A percentile compares a stretch with the other conserved stretches of the same genome.
phyloP scores from a whole-genome alignment of 2,797 vertebrate genomes.

The Scomberomorus guttatus region DNA sequence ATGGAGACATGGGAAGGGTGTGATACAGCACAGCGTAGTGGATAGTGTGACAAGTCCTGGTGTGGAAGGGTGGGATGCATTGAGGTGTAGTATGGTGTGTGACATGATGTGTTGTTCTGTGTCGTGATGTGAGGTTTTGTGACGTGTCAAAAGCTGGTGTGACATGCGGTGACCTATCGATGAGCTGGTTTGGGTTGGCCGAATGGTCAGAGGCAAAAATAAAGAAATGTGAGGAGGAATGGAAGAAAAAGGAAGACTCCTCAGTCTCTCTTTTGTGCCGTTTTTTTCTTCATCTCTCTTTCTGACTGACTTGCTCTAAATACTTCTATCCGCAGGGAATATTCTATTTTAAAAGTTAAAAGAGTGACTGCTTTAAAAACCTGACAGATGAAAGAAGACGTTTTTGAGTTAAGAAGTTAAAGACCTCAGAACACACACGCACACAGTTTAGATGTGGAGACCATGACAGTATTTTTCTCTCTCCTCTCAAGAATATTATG shows the following conservation, averaged over 20 bases:
- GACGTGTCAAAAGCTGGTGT: constrained; percentile 1
- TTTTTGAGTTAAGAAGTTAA: neutral
- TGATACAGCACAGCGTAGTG: too few relatives aligned
- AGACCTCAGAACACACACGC: neutral
- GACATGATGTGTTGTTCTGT: neutral
- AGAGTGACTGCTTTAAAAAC: constrained; percentile 28
- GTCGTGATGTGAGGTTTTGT: neutral
- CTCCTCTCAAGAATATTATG: neutral
- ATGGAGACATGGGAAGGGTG: too few relatives aligned
- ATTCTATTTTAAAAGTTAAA: constrained; percentile 44
- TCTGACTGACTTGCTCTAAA: constrained; percentile 28
- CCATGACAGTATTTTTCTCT: neutral
- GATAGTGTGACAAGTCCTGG: neutral
- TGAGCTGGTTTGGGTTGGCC: neutral
- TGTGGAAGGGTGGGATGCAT: neutral
- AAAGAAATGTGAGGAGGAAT: neutral
- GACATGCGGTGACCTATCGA: constrained; percentile 3
- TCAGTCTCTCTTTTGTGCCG: neutral
- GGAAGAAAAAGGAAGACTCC: neutral
- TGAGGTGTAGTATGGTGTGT: too few relatives aligned
- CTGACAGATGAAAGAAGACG: neutral
- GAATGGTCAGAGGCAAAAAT: neutral
- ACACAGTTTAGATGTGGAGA: neutral
- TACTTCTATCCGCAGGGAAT: constrained; percentile 42
- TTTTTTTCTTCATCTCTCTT: constrained; percentile 9